Base-by-base conservation (phyloP, 2,113 vertebrate genomes). In the Marmota flaviventris region DNA sequence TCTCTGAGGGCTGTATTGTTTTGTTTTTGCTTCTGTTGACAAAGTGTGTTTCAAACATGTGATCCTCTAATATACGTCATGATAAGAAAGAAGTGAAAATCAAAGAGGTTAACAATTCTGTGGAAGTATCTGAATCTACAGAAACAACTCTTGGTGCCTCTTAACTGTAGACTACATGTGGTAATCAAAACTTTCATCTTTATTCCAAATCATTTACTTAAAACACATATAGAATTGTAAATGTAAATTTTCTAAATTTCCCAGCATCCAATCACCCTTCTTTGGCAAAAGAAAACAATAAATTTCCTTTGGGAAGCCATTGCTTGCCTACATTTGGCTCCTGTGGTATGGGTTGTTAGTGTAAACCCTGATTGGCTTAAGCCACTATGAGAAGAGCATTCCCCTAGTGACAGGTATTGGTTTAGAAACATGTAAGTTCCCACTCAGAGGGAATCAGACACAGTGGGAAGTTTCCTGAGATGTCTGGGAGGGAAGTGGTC, bases 21-120 rank as follows among this genome's bases (percentile, higher is more conserved):
- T 78, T 75, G 27, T 82, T 34, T 91, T 58, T 87, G 22, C 82
- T 96, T 77, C 53, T 96, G 24, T 76, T 93, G 37, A 91, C 17
- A 78, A 58, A 73, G 6, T 39, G 5, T 70, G 5, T 13, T 90
- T 78, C 34, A 96, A 95, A 84, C 3, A 63, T 58, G 2, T 42
- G 18, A 63, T 84, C 20, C 24, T 65, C 17, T 72, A 56, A 45
- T 69, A 16, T 92, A 91, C 45, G 39, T 39, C 51, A 78, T 58
- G 1, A n/a, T 82, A 51, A 58, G 11, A 79, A 56, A 92, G n/a
- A 79, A 13, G 18, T 48, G 78, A 70, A 96, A 73, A 75, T 20
- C 39, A 63, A 94, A 83, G 10, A 73, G 29, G 0, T 5, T 42
- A 84, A 73, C 73, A 70, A 61, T 37, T 72, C 13, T 14, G 76